Percentiles rank a stretch among this genome's conserved stretches.
Evolutionary conservation across 1,140 invertebrate species (phyloP).

Genomic region (Nylanderia fulva): DNA sequence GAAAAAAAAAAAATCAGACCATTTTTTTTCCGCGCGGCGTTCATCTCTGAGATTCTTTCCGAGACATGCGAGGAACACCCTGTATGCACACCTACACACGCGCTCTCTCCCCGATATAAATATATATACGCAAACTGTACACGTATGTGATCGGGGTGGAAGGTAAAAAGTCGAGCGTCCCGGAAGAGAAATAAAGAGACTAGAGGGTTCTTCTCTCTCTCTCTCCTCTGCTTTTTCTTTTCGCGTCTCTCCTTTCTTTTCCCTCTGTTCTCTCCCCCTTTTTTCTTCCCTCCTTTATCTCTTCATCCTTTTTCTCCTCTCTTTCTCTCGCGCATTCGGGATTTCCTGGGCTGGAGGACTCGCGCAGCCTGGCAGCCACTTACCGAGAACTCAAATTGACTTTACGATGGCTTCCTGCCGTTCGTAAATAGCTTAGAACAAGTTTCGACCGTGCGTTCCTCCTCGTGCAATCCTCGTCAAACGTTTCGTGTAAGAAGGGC

Average conservation of each 20-base stretch:
- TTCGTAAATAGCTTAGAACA: constrained; percentile 67
- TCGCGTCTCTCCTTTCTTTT: constrained; percentile 39
- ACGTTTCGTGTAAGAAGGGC: constrained; percentile 58
- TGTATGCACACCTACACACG: constrained; percentile 6
- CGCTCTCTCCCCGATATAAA: constrained; percentile 23
- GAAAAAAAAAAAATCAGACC: constrained; percentile 20
- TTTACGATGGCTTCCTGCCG: constrained; percentile 66
- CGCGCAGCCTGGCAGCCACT: constrained; percentile 62
- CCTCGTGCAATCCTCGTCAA: constrained; percentile 64
- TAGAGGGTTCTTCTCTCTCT: constrained; percentile 51
- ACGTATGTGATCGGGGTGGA: constrained; percentile 43
- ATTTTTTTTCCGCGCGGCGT: not conserved
- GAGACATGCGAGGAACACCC: constrained; percentile 38
- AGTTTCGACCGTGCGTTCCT: constrained; percentile 63
- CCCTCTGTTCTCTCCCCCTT: too few relatives aligned
- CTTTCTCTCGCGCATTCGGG: constrained; percentile 50
- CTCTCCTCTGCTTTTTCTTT: constrained; percentile 54
- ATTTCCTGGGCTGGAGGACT: constrained; percentile 60
- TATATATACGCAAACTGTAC: constrained; percentile 42
- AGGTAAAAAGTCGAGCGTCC: constrained; percentile 66
- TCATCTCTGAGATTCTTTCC: not conserved
- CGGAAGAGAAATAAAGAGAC: constrained; percentile 70
- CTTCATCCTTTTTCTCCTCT: constrained; percentile 45
- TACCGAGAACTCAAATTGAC: constrained; percentile 66
- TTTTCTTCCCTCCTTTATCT: not conserved